Percentiles rank a stretch among this genome's conserved stretches.
Conservation (phyloP, 2,797 vertebrate genomes). For the Syncerus caffer region DNA sequence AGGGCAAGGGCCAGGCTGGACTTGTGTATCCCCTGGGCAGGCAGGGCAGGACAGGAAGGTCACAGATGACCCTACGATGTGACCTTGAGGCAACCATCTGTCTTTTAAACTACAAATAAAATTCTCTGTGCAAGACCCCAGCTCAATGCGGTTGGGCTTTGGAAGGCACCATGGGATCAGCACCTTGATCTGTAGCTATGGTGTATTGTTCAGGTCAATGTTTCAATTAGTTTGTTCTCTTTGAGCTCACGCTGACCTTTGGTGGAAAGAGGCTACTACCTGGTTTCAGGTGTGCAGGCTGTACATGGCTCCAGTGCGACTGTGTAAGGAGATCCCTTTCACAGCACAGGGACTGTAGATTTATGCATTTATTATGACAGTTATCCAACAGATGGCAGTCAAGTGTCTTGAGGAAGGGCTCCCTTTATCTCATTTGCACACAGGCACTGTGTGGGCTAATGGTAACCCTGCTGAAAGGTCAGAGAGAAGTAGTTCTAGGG, state of each 20-base stretch:
- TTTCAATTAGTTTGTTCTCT: neutral
- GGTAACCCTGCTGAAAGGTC: neutral
- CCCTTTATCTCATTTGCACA: neutral
- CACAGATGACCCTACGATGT: neutral
- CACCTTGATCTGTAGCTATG: neutral
- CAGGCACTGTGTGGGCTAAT: neutral
- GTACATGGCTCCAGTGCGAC: neutral
- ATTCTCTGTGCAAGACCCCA: neutral
- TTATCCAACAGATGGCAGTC: conserved; percentile 67
- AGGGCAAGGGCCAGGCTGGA: neutral
- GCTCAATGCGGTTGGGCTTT: neutral
- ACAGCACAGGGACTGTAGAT: neutral
- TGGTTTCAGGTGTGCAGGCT: neutral
- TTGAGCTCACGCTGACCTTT: neutral
- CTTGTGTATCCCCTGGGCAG: neutral
- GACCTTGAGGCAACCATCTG: neutral
- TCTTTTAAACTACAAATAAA: neutral
- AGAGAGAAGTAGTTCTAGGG: neutral
- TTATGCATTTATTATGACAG: neutral
- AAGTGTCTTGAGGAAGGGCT: conserved; percentile 40
- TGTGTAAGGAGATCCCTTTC: neutral
- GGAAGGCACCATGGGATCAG: neutral
- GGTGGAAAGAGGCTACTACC: neutral
- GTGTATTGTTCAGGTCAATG: neutral
- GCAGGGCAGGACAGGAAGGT: neutral